These are phyloP conservation scores for Punctoribates punctum DNA, from an alignment of 2,888 invertebrate species.

Conservation along the genomic window DNA sequence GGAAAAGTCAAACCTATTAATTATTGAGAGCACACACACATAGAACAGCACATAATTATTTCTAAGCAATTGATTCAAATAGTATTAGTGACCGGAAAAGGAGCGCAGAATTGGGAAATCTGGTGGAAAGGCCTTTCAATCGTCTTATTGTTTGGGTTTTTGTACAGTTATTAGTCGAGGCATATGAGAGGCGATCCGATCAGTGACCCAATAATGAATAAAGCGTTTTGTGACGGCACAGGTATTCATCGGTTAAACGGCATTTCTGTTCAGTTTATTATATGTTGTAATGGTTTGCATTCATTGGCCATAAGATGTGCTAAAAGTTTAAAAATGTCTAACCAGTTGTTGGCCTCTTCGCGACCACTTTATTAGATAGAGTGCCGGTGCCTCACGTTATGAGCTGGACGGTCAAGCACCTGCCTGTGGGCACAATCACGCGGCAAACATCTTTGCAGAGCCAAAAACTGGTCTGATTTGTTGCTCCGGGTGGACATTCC, in stretches of 20 bases:
- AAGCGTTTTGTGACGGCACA: not conserved
- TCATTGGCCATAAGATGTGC: slow-evolving; percentile 34
- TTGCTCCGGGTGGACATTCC: slow-evolving; percentile 40
- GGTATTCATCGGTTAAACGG: not conserved
- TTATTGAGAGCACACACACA: not conserved
- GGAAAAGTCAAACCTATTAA: not conserved
- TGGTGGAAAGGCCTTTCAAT: not conserved
- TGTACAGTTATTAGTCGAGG: not conserved
- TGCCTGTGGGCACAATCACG: slow-evolving; percentile 39
- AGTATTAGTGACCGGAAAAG: slow-evolving; percentile 33
- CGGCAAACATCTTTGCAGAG: slow-evolving; percentile 24
- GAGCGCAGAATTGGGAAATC: not conserved
- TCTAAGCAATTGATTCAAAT: not conserved
- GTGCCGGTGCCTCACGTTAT: not conserved
- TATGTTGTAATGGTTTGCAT: slow-evolving; percentile 18
- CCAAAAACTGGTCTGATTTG: slow-evolving; percentile 37
- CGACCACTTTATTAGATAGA: not conserved
- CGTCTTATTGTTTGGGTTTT: not conserved
- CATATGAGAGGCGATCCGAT: not conserved
- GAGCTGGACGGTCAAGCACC: slow-evolving; percentile 33
- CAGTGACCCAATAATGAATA: slow-evolving; percentile 34
- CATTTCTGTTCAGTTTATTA: not conserved
- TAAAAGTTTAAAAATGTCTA: slow-evolving; percentile 31
- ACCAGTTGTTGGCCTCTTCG: slow-evolving; percentile 29
- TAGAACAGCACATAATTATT: not conserved